Evolutionary conservation across 2,888 invertebrate species (phyloP), one percentile per base, ranked within the genome.

Genomic region (Heteropelma amictum): DNA sequence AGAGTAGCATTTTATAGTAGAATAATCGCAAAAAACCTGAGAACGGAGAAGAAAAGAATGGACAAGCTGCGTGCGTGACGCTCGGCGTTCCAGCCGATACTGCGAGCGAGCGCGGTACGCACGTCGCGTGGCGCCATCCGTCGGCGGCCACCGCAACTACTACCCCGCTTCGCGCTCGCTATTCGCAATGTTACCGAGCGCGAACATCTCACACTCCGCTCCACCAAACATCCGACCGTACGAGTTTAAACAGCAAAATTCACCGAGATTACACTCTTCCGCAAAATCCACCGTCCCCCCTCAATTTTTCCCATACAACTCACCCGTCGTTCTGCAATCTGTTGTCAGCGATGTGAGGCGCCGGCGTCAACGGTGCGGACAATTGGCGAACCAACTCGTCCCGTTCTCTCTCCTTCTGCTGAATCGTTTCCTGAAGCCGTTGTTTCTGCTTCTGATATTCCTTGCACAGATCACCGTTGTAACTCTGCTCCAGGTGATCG

Each of bases 371-470:
- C 4, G 88, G 84, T 33, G 89, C 88, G 14, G 91, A 85, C 77
- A 91, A 87, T 77, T 89, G 89, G 68, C 90, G 88, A 58, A 91
- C 85, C 45, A 92, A 85, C 79, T 92, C 92, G 76, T 92, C 92
- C 63, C 91, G 84, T 81, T 92, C 91, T 70, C 88, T 88, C 78
- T 92, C 92, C 77, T 91, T 90, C 40, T 90, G 84, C 26, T 90
- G 91, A 78, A 92, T 86, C 30, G 92, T 91, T 79, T 92, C 92
- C 83, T 92, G 92, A 68, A 92, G 86, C 77, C 93, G 92, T 86
- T 94, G 94, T 84, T 94, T 95, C 83, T 94, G 94, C 80, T 93
- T 93, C 87, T 96, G 95, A 86, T 94, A 96, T 86, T 96, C 95
- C 84, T 94, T 95, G 82, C 95, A 92, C 70, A 96, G 89, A 84